A percentile compares a stretch with the other conserved stretches of the same genome.
These are phyloP conservation scores for Anodontia alba DNA, from an alignment of 2,888 invertebrate genomes.

Conservation along the genomic window DNA sequence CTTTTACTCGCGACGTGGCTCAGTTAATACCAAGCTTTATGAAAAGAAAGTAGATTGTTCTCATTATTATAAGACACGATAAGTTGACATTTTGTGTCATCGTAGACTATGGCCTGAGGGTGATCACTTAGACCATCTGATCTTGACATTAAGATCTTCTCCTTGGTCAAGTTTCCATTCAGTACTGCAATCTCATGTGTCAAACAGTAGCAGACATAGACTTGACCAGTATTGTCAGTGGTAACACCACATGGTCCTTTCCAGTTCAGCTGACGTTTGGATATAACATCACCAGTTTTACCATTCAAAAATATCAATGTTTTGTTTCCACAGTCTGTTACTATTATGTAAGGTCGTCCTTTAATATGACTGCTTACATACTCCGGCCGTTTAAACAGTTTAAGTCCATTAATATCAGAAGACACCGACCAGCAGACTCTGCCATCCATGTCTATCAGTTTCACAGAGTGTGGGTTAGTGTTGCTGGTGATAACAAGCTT, in stretches of 20 bases:
- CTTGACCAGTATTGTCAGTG: neutral
- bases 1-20: no score
- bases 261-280: neutral
- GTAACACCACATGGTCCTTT: neutral
- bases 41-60: no score
- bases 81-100: neutral
- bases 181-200: neutral
- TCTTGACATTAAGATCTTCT: neutral
- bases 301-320: neutral
- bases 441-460: neutral
- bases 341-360: neutral
- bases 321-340: neutral
- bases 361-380: neutral
- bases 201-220: neutral
- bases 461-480: neutral
- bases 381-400: neutral
- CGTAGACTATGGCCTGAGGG: neutral
- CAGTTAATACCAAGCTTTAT: no score
- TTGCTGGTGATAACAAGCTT: neutral
- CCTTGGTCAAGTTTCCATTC: neutral
- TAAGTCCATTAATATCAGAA: neutral
- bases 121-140: neutral
- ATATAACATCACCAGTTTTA: neutral
- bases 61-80: no score
- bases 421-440: neutral